Conservation (phyloP, 2,113 vertebrate species). For the Labeo catla region DNA sequence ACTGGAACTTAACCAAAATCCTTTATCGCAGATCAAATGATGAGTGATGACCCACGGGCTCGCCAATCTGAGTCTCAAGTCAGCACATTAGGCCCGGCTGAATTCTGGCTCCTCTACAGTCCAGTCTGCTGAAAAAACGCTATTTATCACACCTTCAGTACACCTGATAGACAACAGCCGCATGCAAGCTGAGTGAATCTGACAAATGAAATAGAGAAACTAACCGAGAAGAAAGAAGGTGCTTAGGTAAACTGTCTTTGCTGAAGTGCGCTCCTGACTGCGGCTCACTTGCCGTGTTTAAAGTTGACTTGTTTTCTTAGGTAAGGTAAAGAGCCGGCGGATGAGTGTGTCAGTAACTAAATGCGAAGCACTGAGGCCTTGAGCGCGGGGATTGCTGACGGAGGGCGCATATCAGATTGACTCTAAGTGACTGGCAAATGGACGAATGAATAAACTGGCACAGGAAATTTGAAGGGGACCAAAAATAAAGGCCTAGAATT, state of each 20-base stretch:
- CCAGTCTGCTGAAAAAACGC: constrained; percentile 46
- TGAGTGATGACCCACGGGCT: constrained; percentile 39
- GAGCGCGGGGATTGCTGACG: constrained; percentile 28
- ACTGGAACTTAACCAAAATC: constrained; percentile 28
- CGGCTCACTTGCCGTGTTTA: constrained; percentile 75
- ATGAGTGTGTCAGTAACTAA: constrained; percentile 67
- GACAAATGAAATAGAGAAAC: constrained; percentile 82
- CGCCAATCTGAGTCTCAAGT: constrained; percentile 39
- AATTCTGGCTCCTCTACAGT: constrained; percentile 37
- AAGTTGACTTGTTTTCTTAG: constrained; percentile 78
- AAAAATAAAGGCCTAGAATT: background rate
- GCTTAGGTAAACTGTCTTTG: constrained; percentile 80
- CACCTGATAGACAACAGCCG: constrained; percentile 73
- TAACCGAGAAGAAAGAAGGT: constrained; percentile 82
- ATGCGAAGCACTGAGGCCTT: constrained; percentile 50
- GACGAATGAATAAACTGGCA: constrained; percentile 13
- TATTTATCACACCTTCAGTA: constrained; percentile 65
- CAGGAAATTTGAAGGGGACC: background rate
- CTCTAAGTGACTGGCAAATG: constrained; percentile 34
- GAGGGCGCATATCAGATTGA: constrained; percentile 40
- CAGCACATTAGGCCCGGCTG: constrained; percentile 38
- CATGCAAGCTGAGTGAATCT: constrained; percentile 75
- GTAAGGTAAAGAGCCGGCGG: constrained; percentile 68
- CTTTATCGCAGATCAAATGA: constrained; percentile 44
- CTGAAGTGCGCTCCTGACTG: constrained; percentile 78